Evolutionary conservation across 2,888 invertebrate genomes (phyloP).

Genomic region (Osedax fenrisi): DNA sequence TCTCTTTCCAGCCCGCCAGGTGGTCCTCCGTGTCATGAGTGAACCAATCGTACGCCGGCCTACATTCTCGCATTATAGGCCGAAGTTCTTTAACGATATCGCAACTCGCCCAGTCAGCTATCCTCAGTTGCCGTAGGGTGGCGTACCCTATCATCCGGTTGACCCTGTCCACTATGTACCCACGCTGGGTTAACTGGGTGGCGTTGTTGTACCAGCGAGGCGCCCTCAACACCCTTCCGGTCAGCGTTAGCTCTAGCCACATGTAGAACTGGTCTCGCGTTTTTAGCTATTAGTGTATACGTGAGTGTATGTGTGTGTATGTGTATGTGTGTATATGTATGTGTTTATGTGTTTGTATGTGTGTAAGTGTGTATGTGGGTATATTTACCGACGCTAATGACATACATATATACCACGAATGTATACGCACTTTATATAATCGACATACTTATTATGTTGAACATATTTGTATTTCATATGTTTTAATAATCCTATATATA

Average conservation of each 20-base stretch:
- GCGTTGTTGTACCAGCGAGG: conserved; percentile 53
- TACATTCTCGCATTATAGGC: too few relatives aligned
- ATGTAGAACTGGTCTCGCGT: conserved; percentile 48
- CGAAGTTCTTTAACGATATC: too few relatives aligned
- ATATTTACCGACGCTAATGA: too few relatives aligned
- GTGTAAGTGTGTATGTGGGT: neutral
- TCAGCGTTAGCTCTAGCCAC: conserved; percentile 49
- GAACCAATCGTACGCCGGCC: conserved; percentile 37
- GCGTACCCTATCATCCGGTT: conserved; percentile 55
- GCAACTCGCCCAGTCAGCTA: conserved; percentile 43
- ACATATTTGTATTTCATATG: too few relatives aligned
- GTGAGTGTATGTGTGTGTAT: neutral
- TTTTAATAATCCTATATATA: too few relatives aligned
- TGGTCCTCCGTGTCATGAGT: conserved; percentile 42
- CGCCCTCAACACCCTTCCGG: conserved; percentile 47
- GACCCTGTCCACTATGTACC: conserved; percentile 53
- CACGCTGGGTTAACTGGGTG: conserved; percentile 52
- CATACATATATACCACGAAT: too few relatives aligned
- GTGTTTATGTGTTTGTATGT: neutral
- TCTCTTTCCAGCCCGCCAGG: conserved; percentile 40
- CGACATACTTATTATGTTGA: too few relatives aligned
- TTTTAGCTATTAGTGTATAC: neutral
- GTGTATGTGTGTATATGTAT: neutral
- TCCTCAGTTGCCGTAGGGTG: conserved; percentile 52
- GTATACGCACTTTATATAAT: too few relatives aligned